Evolutionary conservation across 2,888 invertebrate species (phyloP).

Genomic region (Halictus ligatus): DNA sequence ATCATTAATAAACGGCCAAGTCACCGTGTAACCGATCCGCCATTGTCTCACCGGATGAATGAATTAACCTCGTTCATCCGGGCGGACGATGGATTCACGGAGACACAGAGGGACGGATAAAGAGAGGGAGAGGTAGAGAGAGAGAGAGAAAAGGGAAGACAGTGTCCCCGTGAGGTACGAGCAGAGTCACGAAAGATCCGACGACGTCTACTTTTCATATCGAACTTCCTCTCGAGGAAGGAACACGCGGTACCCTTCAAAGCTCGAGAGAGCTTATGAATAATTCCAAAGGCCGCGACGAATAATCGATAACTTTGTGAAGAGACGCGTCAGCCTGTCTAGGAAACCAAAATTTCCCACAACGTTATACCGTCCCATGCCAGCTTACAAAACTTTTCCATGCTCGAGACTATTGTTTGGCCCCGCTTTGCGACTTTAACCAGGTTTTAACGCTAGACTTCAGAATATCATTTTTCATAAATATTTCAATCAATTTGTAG

Average conservation of each 20-base stretch:
- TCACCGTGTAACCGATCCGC: conserved; percentile 79
- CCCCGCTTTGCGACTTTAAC: neutral
- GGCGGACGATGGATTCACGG: conserved; percentile 51
- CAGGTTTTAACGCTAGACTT: neutral
- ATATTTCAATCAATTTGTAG: neutral
- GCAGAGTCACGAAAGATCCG: conserved; percentile 66
- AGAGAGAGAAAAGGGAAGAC: neutral
- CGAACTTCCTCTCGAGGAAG: conserved; percentile 70
- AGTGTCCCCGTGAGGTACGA: conserved; percentile 55
- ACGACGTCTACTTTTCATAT: conserved; percentile 70
- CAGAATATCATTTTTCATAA: too few relatives aligned
- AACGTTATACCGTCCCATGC: neutral
- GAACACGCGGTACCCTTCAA: conserved; percentile 73
- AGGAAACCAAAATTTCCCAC: conserved; percentile 55
- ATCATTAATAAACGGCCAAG: conserved; percentile 81
- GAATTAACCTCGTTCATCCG: conserved; percentile 75
- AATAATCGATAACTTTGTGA: conserved; percentile 77
- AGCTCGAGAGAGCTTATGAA: conserved; percentile 75
- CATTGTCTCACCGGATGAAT: conserved; percentile 79
- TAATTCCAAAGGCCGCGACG: conserved; percentile 75
- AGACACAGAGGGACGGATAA: conserved; percentile 4
- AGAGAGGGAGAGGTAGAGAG: neutral
- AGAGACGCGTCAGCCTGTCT: conserved; percentile 62
- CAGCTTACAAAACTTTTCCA: conserved; percentile 37
- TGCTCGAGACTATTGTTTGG: conserved; percentile 5